Base-by-base conservation (phyloP, 2,113 vertebrate species). In the Triplophysa siluroides region DNA sequence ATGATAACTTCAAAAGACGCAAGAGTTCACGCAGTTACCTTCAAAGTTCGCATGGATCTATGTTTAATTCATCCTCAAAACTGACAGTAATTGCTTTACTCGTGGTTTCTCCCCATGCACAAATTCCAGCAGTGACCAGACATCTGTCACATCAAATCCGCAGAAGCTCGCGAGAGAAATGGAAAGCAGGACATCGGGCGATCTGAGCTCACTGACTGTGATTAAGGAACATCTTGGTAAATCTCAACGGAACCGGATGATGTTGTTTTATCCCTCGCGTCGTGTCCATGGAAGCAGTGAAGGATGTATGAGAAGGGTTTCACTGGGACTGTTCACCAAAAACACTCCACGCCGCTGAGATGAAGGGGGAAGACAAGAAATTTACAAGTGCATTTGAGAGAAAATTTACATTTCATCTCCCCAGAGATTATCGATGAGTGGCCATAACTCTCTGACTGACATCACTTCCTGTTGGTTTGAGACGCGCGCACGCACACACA, bases 1-100 rank as follows among this genome's bases (percentile, higher is more conserved):
- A 60, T 56, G 69, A 80, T 83, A 69, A 79, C 64, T 47, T 69
- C 11, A 63, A 52, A 61, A 56, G 54, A 14, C 9, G 14, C 67
- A 63, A 63, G 33, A 33, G 26, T 60, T 79, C 33, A 10, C 26
- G 54, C 13, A 33, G 2, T 14, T 58, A 61, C 54, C 66, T 76
- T 77, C 58, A n/a, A 65, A 16, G 54, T 67, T 45, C 64, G 68
- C 38, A 45, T 73, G 43, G 14, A 38, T 24, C n/a, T 45, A 26
- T 47, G 38, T 67, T 72, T 64, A 58, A 60, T 82, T 82, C 73
- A n/a, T 78, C 67, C 73, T 50, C 45, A 26, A 69, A 56, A 29
- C n/a, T 74, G 73, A 81, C 82, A 82, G 67, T 70, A 82, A 84
- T 78, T 80, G 77, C 80, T 41, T 47, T 54, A 74, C 69, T 45